Evolutionary conservation across 2,888 invertebrate species (phyloP).

Genomic region (Lithosia quadra): DNA sequence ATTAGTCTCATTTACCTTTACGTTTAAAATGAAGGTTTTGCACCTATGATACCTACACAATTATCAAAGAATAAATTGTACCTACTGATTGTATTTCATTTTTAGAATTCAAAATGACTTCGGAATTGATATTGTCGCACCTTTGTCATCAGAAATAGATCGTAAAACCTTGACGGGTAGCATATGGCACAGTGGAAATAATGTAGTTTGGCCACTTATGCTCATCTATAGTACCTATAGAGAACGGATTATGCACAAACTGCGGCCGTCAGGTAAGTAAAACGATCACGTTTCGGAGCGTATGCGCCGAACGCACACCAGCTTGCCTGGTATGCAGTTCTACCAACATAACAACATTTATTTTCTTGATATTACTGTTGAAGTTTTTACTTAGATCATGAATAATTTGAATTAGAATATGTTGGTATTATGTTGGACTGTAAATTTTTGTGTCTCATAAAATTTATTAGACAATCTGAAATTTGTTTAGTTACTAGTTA

Average conservation of each 20-base stretch:
- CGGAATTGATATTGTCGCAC: neutral
- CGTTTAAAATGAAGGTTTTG: neutral
- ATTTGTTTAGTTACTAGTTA: too few relatives aligned
- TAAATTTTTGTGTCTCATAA: too few relatives aligned
- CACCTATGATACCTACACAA: too few relatives aligned
- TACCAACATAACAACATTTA: slow-evolving; percentile 38
- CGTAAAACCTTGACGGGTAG: slow-evolving; percentile 35
- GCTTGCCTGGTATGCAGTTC: slow-evolving; percentile 43
- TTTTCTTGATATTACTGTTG: neutral
- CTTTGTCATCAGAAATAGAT: slow-evolving; percentile 34
- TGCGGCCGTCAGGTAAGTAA: slow-evolving; percentile 61
- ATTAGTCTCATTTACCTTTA: neutral
- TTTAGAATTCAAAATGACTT: neutral
- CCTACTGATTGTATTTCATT: too few relatives aligned
- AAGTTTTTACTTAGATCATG: neutral
- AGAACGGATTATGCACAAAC: slow-evolving; percentile 44
- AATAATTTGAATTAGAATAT: too few relatives aligned
- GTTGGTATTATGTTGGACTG: too few relatives aligned
- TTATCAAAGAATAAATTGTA: neutral
- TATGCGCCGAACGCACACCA: slow-evolving; percentile 45
- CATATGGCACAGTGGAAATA: slow-evolving; percentile 36
- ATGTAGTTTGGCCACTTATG: slow-evolving; percentile 29
- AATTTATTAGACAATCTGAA: too few relatives aligned
- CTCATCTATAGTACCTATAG: slow-evolving; percentile 38
- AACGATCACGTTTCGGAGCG: slow-evolving; percentile 68